These are phyloP conservation scores for Yponomeuta evonymella DNA, from an alignment of 2,888 invertebrate genomes.

Conservation along the genomic window DNA sequence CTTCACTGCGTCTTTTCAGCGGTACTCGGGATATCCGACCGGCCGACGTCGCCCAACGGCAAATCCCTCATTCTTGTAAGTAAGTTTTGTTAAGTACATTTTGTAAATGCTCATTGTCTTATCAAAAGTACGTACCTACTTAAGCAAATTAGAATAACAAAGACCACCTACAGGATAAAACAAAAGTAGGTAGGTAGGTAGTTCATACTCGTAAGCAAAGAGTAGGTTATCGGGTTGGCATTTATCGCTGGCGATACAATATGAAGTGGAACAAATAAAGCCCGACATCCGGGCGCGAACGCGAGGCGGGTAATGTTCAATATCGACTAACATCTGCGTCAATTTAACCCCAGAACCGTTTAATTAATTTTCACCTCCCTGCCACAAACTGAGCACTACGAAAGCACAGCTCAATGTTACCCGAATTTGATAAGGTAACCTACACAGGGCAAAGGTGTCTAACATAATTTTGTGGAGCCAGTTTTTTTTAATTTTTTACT, in stretches of 20 bases:
- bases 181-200: neutral
- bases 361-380: conserved; percentile 47
- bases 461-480: too few species aligned
- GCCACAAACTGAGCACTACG: neutral
- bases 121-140: neutral
- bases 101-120: too few species aligned
- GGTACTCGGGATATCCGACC: too few species aligned
- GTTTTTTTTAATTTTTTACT: too few species aligned
- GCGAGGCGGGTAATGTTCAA: conserved; percentile 21
- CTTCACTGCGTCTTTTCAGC: too few species aligned
- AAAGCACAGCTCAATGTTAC: neutral
- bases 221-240: neutral
- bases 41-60: too few species aligned
- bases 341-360: conserved; percentile 46
- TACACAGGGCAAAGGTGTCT: neutral
- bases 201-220: neutral
- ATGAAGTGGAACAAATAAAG: conserved; percentile 1
- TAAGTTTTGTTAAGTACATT: too few species aligned
- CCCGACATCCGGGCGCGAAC: neutral
- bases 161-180: too few species aligned
- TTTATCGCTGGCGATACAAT: neutral
- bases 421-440: neutral
- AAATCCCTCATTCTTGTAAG: too few species aligned
- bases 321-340: conserved; percentile 43
- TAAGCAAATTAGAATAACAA: neutral